Evolutionary conservation across 2,888 invertebrate species (phyloP).

Genomic region (Philereme vetulata): DNA sequence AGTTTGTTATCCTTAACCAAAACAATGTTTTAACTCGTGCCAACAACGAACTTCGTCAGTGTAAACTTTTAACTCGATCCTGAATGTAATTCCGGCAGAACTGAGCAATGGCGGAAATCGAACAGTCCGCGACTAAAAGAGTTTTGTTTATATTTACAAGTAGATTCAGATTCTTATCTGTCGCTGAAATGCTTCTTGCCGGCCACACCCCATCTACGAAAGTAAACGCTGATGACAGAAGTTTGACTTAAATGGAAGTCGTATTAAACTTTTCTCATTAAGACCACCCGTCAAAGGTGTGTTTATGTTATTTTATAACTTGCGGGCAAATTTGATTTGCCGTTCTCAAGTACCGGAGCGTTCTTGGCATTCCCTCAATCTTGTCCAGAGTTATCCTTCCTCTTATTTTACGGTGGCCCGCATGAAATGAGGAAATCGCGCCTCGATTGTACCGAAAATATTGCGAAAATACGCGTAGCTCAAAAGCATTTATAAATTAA

Average conservation of each 20-base stretch:
- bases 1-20: slow-evolving; percentile 57
- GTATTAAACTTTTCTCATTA: slow-evolving; percentile 83
- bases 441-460: slow-evolving; percentile 14
- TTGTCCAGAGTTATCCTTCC: slow-evolving; percentile 33
- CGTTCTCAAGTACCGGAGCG: slow-evolving; percentile 37
- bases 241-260: slow-evolving; percentile 79
- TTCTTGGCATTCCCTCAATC: slow-evolving; percentile 30
- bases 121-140: slow-evolving; percentile 57
- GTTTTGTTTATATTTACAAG: slow-evolving; percentile 64
- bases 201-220: slow-evolving; percentile 62
- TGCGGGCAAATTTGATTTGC: slow-evolving; percentile 64
- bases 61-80: slow-evolving; percentile 73
- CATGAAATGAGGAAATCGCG: slow-evolving; percentile 14
- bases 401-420: slow-evolving; percentile 31
- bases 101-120: slow-evolving; percentile 62
- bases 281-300: slow-evolving; percentile 79
- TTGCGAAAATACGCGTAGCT: slow-evolving; percentile 10
- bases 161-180: slow-evolving; percentile 62
- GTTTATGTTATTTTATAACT: slow-evolving; percentile 80
- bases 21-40: slow-evolving; percentile 59
- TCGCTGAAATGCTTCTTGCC: slow-evolving; percentile 51
- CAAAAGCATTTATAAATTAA: slow-evolving; percentile 4
- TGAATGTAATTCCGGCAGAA: slow-evolving; percentile 65
- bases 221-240: slow-evolving; percentile 78
- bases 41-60: slow-evolving; percentile 57